These are phyloP conservation scores for Molanna angustata DNA, from an alignment of 2,888 invertebrate species.

Conservation along the genomic window DNA sequence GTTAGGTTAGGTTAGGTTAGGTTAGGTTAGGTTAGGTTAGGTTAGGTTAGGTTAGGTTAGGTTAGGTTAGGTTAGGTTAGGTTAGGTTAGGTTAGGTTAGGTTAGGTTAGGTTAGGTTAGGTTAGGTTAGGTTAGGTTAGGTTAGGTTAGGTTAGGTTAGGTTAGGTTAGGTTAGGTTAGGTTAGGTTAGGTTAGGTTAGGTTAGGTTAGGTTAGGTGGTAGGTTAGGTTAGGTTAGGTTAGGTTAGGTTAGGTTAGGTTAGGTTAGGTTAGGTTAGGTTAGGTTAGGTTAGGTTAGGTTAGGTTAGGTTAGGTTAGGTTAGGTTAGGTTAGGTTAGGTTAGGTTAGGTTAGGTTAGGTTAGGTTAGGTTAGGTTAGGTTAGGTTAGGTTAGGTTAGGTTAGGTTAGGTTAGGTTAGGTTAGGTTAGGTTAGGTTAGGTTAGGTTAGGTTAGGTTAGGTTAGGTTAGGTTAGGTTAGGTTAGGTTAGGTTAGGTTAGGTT, in stretches of 20 bases:
- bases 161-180: conserved; percentile 14
- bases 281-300: conserved; percentile 1
- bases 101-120: conserved; percentile 10
- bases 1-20: conserved; percentile 11
- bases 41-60: conserved; percentile 14
- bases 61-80: conserved; percentile 14
- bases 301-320: conserved; percentile 2
- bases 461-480: conserved; percentile 17
- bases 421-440: conserved; percentile 11
- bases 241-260: conserved; percentile 1
- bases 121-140: conserved; percentile 10
- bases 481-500: conserved; percentile 9
- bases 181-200: conserved; percentile 15
- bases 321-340: conserved; percentile 3
- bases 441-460: conserved; percentile 15
- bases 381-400: conserved; percentile 13
- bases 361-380: conserved; percentile 15
- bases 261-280: conserved; percentile 4
- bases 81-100: conserved; percentile 7
- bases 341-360: conserved; percentile 5
- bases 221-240: conserved; percentile 9
- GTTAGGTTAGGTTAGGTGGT: conserved; percentile 2
- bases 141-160: conserved; percentile 16
- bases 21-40: conserved; percentile 8
- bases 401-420: neutral